Evolutionary conservation across 1,140 invertebrate genomes (phyloP), one percentile per base, ranked within the genome.

Genomic region (Anastrepha obliqua): DNA sequence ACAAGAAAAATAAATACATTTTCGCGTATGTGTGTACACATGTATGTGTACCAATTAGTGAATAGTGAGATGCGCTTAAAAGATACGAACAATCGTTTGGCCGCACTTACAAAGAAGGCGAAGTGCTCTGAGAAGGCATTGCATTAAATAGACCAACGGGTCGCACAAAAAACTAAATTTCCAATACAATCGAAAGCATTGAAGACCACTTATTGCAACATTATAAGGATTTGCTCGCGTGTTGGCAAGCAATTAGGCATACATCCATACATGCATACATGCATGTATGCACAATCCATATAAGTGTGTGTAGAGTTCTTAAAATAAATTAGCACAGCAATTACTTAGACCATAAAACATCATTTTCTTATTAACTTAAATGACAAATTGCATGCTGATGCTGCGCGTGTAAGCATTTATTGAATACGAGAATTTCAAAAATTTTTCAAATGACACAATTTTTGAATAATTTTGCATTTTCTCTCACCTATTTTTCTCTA

Each of bases 371-470:
- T 62, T 17, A 15, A 15, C 67, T 44, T 13, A 70, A 55, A 81
- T 55, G 67, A 81, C 47, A 55, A 81, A 55, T 58, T 29, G 11
- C 8, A 55, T 81, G 47, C 17, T 55, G 51, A 29, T 29, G 29
- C 29, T 8, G 17, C 74, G 44, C 42, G 42, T 44, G 67, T 6
- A 39, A 42, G 5, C 42, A 15, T 47, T 74, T 13, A 74, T 42
- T 17, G 39, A 47, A 3, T 5, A 29, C 67, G 39, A 74, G 67
- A 81, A 51, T 81, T 81, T 81, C 20, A 20, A 81, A 9, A 81
- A 55, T 81, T 81, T 70, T 70, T 55, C 17, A 29, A 51, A 81
- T 81, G 47, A 51, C 47, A 58, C 47, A 81, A 81, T 81, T 81
- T 81, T 81, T 51, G 74, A 55, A 81, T 81, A 81, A 55, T 29